Evolutionary conservation across 2,888 invertebrate genomes (phyloP), one percentile per base, ranked within the genome.

Genomic region (Parapristionchus giblindavisi): DNA sequence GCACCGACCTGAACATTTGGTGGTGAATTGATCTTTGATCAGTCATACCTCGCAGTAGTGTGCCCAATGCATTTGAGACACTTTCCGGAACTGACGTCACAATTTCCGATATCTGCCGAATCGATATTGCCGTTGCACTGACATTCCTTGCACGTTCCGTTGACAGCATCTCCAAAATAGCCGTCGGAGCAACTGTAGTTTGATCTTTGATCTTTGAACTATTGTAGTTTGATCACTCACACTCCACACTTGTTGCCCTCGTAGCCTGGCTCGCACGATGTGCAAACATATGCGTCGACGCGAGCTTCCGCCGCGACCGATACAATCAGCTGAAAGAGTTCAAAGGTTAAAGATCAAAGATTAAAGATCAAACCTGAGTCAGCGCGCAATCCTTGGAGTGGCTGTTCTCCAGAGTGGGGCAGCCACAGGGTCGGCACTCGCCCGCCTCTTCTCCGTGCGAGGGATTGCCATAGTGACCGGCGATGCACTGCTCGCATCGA

Each of bases 31-130:
- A 61, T 61, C 36, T 36, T 38, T 61, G 61, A 36, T 61, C 61
- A 36, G 11, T 34, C 6, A 61, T 29, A n/a, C n/a, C n/a, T n/a
- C n/a, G n/a, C n/a, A n/a, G 91, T 5, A 90, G 91, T 82, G 92
- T 93, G 90, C 92, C 93, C 85, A 92, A 90, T 92, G 87, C 97
- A 97, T 54, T 92, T 92, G 75, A 94, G 91, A 89, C 98, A 98
- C 80, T 92, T 92, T 1, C 98, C 98, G 0, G 93, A 93, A 81
- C 91, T 89, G 54, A 92, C 91, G 89, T 96, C 93, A 89, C 98
- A 91, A 78, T 94, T 89, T 11, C 89, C 89, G 14, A 88, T 85
- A 14, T 85, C 83, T 36, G 79, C 83, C 24, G 79, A 75, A 88
- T 96, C 95, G 2, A 93, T 93, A 87, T 97, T 97, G 0, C 94